Conservation (phyloP, 2,113 vertebrate species). For the Syngnathus scovelli region DNA sequence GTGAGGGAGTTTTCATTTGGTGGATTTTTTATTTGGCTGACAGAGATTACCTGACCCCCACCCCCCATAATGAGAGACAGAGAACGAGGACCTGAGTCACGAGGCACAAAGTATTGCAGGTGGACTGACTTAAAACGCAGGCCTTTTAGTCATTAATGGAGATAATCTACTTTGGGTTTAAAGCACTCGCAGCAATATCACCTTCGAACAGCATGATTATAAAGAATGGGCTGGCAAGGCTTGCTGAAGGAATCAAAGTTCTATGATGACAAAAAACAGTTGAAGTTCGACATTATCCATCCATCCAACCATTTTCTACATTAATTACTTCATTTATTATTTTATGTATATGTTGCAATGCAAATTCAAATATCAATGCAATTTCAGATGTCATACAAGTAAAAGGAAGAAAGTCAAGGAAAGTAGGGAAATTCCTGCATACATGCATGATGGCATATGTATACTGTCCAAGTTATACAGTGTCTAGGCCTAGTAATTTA, state of each 20-base stretch:
- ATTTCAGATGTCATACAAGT: not conserved
- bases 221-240: conserved; percentile 20
- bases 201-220: conserved; percentile 22
- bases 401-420: not conserved
- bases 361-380: conserved; percentile 3
- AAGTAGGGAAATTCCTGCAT: too few species aligned
- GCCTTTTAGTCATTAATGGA: conserved; percentile 28
- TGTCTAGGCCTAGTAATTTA: too few species aligned
- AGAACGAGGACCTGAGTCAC: conserved; percentile 19
- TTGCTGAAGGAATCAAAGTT: conserved; percentile 14
- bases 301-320: too few species aligned
- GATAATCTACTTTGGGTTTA: conserved; percentile 35
- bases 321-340: too few species aligned
- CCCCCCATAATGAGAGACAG: conserved; percentile 16
- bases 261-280: not conserved
- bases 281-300: not conserved
- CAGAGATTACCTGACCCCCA: too few species aligned
- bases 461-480: not conserved
- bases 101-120: conserved; percentile 11
- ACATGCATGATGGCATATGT: not conserved
- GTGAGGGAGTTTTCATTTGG: conserved; percentile 29
- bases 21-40: conserved; percentile 12
- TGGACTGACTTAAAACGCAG: conserved; percentile 28
- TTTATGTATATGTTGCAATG: not conserved
- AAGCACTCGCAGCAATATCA: conserved; percentile 16